A percentile compares a stretch with the other conserved stretches of the same genome.
phyloP scores from a whole-genome alignment of 2,113 vertebrate species.

The Camelus dromedarius region DNA sequence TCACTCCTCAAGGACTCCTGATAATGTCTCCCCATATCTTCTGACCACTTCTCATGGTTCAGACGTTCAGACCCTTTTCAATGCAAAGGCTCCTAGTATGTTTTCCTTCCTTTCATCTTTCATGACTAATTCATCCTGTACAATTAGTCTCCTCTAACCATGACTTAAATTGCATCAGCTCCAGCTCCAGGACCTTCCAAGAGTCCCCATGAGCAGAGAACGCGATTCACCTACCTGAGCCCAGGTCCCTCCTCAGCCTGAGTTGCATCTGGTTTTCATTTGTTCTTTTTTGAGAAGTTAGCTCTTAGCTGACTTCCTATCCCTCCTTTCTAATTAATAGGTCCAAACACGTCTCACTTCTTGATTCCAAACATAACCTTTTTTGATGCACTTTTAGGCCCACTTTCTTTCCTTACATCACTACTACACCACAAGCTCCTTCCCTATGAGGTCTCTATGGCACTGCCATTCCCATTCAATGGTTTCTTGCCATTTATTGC shows the following conservation, averaged over 20 bases:
- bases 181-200: neutral
- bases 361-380: neutral
- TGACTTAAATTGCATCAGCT: neutral
- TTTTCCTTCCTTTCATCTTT: neutral
- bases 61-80: neutral
- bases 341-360: neutral
- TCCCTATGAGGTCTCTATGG: neutral
- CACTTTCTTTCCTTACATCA: neutral
- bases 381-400: neutral
- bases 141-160: neutral
- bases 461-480: neutral
- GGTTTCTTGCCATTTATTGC: neutral
- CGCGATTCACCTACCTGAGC: neutral
- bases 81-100: neutral
- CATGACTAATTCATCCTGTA: neutral
- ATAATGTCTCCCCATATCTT: neutral
- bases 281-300: neutral
- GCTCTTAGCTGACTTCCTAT: neutral
- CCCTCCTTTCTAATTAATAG: neutral
- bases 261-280: neutral
- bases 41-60: neutral
- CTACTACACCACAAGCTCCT: neutral
- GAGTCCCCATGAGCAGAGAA: neutral
- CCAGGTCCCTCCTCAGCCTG: neutral
- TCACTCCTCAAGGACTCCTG: neutral